Evolutionary conservation across 35 echinoderm and acorn worm species (phyloP).

Genomic region (Hemicentrotus pulcherrimus): DNA sequence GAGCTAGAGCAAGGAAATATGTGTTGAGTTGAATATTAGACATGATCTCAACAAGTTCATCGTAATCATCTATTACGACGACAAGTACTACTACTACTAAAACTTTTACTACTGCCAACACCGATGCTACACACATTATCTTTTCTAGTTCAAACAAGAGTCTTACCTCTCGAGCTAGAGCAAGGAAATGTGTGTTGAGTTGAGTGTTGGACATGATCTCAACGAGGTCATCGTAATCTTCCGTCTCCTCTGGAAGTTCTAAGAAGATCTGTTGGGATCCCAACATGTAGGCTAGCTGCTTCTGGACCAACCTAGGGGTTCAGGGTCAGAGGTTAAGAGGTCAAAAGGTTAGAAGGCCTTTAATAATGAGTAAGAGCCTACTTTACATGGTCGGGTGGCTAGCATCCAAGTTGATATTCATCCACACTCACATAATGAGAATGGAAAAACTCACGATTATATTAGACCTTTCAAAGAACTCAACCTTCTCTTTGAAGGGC

Average conservation of each 20-base stretch:
- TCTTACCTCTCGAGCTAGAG: slow-evolving; percentile 78
- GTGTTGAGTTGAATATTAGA: slow-evolving; percentile 97
- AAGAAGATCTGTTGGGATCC: slow-evolving; percentile 87
- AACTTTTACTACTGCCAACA: slow-evolving; percentile 13
- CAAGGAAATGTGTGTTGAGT: slow-evolving; percentile 92
- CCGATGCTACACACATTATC: no score
- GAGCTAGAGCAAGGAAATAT: slow-evolving; percentile 80
- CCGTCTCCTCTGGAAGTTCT: slow-evolving; percentile 83
- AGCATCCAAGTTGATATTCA: no score
- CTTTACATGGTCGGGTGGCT: no score
- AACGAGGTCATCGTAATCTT: slow-evolving; percentile 86
- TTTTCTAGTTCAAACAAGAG: neutral
- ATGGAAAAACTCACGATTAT: no score
- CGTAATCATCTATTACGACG: slow-evolving; percentile 61
- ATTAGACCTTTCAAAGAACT: no score
- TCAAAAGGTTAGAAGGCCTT: neutral
- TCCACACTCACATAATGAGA: no score
- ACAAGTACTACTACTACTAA: slow-evolving; percentile 12
- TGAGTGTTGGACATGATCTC: slow-evolving; percentile 99
- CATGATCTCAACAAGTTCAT: slow-evolving; percentile 97
- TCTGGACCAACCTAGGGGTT: slow-evolving; percentile 74
- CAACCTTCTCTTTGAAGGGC: no score
- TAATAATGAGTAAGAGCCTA: no score
- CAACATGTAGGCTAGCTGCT: slow-evolving; percentile 95
- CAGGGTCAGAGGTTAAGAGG: neutral